Evolutionary conservation across 2,888 invertebrate species (phyloP).

Genomic region (Eupithecia tripunctaria): DNA sequence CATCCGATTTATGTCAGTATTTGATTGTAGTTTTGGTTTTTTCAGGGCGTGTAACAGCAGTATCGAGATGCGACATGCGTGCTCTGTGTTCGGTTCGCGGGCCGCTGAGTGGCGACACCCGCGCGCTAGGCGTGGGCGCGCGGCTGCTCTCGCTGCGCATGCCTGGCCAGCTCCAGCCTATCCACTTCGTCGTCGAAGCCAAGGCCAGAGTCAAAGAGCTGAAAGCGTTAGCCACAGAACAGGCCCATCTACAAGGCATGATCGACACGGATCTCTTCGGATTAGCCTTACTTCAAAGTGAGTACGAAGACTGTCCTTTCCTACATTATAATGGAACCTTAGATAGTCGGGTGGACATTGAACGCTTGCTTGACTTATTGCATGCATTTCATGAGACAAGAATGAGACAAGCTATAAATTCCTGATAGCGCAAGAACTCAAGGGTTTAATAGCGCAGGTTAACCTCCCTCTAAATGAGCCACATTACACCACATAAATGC

Average conservation of each 20-base stretch:
- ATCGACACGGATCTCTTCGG: constrained; percentile 94
- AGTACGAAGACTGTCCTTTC: constrained; percentile 51
- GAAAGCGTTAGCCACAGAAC: constrained; percentile 90
- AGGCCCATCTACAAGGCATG: constrained; percentile 92
- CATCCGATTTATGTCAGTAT: neutral
- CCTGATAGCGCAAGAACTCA: neutral
- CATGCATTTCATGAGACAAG: neutral
- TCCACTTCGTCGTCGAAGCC: constrained; percentile 87
- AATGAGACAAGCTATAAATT: constrained; percentile 7
- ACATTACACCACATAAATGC: constrained; percentile 37
- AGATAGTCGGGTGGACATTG: neutral
- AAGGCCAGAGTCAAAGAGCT: constrained; percentile 94
- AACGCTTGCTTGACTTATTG: neutral
- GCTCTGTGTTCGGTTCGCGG: constrained; percentile 93
- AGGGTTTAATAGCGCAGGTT: constrained; percentile 7
- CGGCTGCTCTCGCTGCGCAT: constrained; percentile 87
- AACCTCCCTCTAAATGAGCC: constrained; percentile 23
- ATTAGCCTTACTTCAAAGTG: constrained; percentile 92
- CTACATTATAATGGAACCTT: neutral
- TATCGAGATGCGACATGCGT: constrained; percentile 87
- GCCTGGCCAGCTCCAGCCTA: constrained; percentile 82
- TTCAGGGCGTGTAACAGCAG: constrained; percentile 78
- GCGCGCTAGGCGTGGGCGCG: constrained; percentile 86
- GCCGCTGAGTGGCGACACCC: constrained; percentile 91
- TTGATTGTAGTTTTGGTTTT: constrained; percentile 45